Evolutionary conservation across 2,888 invertebrate species (phyloP).

Genomic region (Acronicta alni): DNA sequence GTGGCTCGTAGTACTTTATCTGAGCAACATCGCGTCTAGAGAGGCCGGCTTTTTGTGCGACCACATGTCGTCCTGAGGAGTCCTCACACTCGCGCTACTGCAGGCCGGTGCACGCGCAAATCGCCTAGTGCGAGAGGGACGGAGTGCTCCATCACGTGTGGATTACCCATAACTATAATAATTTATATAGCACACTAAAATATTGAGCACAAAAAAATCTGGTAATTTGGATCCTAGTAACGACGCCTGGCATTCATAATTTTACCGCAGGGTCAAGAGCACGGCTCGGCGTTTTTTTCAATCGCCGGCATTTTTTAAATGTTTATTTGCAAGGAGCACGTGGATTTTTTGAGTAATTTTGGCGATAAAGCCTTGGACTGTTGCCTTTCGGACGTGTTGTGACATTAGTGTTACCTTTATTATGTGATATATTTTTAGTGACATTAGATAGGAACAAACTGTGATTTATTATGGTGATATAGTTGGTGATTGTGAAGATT

Average conservation of each 20-base stretch:
- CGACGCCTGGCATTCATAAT: conserved; percentile 87
- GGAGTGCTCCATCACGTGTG: conserved; percentile 81
- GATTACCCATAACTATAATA: conserved; percentile 79
- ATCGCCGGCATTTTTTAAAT: conserved; percentile 80
- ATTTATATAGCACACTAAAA: conserved; percentile 86
- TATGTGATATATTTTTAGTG: conserved; percentile 88
- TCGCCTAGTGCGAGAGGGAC: conserved; percentile 79
- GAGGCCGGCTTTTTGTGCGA: conserved; percentile 79
- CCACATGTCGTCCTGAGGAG: conserved; percentile 79
- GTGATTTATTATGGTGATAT: conserved; percentile 89
- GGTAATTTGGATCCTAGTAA: conserved; percentile 88
- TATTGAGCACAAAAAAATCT: conserved; percentile 87
- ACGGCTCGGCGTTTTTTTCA: conserved; percentile 81
- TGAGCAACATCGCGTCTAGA: conserved; percentile 65
- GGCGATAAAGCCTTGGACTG: conserved; percentile 82
- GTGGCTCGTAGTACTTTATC: conserved; percentile 63
- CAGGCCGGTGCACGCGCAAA: conserved; percentile 83
- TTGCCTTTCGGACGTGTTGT: conserved; percentile 89
- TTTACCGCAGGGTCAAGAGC: conserved; percentile 87
- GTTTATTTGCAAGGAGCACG: conserved; percentile 84
- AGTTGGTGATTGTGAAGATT: conserved; percentile 81
- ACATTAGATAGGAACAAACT: conserved; percentile 87
- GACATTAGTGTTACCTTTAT: conserved; percentile 87
- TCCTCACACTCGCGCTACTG: conserved; percentile 69
- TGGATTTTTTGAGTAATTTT: conserved; percentile 85